Evolutionary conservation across 92 coral and sea anemone species (phyloP).

Genomic region (Epizoanthus rinbou): DNA sequence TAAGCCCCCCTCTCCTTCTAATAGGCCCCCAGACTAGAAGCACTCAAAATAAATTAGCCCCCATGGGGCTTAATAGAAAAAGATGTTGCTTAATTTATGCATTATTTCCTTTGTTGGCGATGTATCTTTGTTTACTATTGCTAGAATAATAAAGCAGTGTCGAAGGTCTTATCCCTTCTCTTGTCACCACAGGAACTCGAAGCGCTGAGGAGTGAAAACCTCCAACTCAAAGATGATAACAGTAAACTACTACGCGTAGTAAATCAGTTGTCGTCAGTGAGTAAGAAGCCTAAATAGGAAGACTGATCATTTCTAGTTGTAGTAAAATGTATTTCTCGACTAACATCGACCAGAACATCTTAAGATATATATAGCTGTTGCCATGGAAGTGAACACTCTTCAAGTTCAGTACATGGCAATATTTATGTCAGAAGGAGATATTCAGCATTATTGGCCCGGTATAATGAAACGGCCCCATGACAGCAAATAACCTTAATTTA

Average conservation of each 20-base stretch:
- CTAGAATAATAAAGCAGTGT: no score
- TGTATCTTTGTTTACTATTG: no score
- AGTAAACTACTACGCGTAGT: slow-evolving; percentile 94
- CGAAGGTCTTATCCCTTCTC: background rate
- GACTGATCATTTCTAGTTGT: slow-evolving; percentile 16
- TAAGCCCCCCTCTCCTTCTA: no score
- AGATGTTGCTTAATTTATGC: no score
- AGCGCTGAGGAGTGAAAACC: slow-evolving; percentile 76
- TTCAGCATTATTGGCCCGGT: slow-evolving; percentile 1
- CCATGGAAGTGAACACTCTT: background rate
- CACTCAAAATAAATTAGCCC: no score
- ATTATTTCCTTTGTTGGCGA: no score
- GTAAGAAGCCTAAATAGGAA: slow-evolving; percentile 44
- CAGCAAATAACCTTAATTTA: slow-evolving; percentile 32
- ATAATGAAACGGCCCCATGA: background rate
- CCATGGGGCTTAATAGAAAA: no score
- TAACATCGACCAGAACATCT: background rate
- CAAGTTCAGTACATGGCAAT: slow-evolving; percentile 12
- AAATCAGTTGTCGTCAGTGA: slow-evolving; percentile 79
- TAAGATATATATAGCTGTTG: slow-evolving; percentile 21
- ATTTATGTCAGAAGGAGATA: slow-evolving; percentile 20
- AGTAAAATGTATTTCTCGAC: slow-evolving; percentile 26
- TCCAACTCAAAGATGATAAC: slow-evolving; percentile 88
- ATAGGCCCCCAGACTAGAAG: no score
- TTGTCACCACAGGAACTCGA: slow-evolving; percentile 72